Conservation (phyloP, 2,113 vertebrate species). For the Antennarius striatus region DNA sequence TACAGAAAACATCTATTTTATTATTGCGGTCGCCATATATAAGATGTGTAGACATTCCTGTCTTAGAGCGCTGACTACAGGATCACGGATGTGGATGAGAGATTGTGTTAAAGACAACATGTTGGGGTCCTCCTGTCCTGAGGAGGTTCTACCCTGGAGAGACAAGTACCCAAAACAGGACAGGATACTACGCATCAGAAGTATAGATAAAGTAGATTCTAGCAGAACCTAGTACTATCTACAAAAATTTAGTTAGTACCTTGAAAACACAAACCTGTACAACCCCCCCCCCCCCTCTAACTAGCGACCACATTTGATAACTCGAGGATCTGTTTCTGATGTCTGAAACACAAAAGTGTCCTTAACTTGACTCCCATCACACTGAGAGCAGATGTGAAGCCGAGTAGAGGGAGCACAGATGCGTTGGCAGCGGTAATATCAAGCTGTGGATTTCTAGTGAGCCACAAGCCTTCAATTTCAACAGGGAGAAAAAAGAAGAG, state of each 20-base stretch:
- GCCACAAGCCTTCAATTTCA: slow-evolving; percentile 52
- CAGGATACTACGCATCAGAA: no score
- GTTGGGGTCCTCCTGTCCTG: not conserved
- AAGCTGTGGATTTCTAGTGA: slow-evolving; percentile 31
- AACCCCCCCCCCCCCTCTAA: no score
- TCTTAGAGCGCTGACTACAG: no score
- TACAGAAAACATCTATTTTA: no score
- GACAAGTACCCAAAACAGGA: no score
- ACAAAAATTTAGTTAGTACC: slow-evolving; percentile 25
- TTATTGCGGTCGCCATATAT: no score
- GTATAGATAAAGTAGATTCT: no score
- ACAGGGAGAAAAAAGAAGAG: slow-evolving; percentile 3
- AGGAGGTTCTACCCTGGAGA: no score
- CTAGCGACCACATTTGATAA: slow-evolving; percentile 3
- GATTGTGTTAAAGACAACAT: slow-evolving; percentile 15
- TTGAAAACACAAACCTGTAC: slow-evolving; percentile 15
- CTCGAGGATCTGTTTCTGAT: not conserved
- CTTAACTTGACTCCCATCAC: slow-evolving; percentile 5
- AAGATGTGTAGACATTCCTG: no score
- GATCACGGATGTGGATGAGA: no score
- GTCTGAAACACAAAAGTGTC: slow-evolving; percentile 18
- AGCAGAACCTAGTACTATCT: no score
- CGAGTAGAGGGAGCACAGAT: slow-evolving; percentile 32
- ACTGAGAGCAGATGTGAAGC: slow-evolving; percentile 34
- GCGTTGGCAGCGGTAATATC: slow-evolving; percentile 25